Evolutionary conservation across 2,797 vertebrate species (phyloP), one percentile per base, ranked within the genome.

Genomic region (Cuculus canorus): DNA sequence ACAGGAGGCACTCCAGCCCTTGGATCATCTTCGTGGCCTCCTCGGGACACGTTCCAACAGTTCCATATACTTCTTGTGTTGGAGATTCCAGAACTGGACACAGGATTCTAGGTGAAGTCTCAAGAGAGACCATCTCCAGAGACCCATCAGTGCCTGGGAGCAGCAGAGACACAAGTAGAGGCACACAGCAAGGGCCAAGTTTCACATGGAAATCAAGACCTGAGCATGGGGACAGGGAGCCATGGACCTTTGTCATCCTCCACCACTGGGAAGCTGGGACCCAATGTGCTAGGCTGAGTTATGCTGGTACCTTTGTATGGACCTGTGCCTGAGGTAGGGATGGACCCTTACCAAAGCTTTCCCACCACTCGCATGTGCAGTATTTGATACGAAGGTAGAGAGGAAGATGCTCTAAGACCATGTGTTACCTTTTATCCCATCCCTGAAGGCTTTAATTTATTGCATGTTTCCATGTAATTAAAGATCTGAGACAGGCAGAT

Each of bases 251-350:
- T 48, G 60, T 53, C 88, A 65, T 16, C 54, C 16, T 21, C 37
- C 27, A 14, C 33, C 2, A 1, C 0, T 11, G 54, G n/a, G 68
- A 64, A 68, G 48, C 35, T 75, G 76, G n/a, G 10, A 48, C 16
- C 11, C 19, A n/a, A 45, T 32, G 47, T 65, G 75, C 39, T 5
- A 13, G 41, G 50, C 27, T 71, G 54, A 64, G 61, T 27, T 75
- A 70, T 75, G 37, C 64, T 43, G 33, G 37, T 17, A 24, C 8
- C 47, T 35, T n/a, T 21, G n/a, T 35, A 50, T 1, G 2, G 41
- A 79, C 35, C 45, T 2, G 0, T 47, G 72, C 5, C 47, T 1
- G 0, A 28, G 19, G 37, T 17, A 22, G 13, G 43, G 37, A 41
- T 15, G 17, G 22, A 21, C 6, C 24, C 30, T 59, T 24, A 28